Conservation (phyloP, 1,140 invertebrate genomes). For the Drosophila murphyi region DNA sequence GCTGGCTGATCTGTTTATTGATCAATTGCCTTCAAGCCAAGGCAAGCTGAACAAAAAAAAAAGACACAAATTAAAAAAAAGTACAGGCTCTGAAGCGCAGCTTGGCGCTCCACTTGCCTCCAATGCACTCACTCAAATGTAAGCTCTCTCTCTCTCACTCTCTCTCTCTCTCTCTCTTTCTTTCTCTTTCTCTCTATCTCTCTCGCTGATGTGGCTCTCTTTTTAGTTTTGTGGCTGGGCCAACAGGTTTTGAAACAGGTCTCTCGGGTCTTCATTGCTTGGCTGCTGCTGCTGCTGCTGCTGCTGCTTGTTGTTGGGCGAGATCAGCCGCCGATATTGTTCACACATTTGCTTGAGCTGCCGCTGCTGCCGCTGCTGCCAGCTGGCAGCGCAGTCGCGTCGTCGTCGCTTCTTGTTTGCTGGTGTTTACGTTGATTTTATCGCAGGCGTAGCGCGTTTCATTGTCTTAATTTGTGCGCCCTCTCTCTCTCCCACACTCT, state of each 20-base stretch:
- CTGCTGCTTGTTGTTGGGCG: conserved; percentile 62
- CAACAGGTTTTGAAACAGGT: conserved; percentile 81
- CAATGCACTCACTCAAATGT: conserved; percentile 23
- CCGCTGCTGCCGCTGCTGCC: conserved; percentile 36
- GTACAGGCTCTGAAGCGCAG: conserved; percentile 48
- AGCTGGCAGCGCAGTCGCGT: conserved; percentile 28
- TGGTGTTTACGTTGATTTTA: conserved; percentile 76
- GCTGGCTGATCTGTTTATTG: conserved; percentile 38
- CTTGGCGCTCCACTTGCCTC: conserved; percentile 45
- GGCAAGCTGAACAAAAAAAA: background rate
- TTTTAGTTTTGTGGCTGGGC: conserved; percentile 38
- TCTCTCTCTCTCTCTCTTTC: background rate
- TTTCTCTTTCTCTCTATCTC: background rate
- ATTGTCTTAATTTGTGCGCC: conserved; percentile 78
- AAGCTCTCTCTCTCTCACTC: conserved; percentile 4
- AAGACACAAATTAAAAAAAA: conserved; percentile 7
- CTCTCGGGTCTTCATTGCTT: conserved; percentile 48
- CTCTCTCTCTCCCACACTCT: background rate
- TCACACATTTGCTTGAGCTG: conserved; percentile 76
- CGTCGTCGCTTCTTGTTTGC: conserved; percentile 41
- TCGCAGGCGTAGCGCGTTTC: conserved; percentile 67
- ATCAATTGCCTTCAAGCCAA: conserved; percentile 39
- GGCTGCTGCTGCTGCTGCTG: background rate
- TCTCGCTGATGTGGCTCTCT: conserved; percentile 31
- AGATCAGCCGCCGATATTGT: conserved; percentile 79